These are phyloP conservation scores for Diuraphis noxia DNA, from an alignment of 1,140 invertebrate species.

Conservation along the genomic window DNA sequence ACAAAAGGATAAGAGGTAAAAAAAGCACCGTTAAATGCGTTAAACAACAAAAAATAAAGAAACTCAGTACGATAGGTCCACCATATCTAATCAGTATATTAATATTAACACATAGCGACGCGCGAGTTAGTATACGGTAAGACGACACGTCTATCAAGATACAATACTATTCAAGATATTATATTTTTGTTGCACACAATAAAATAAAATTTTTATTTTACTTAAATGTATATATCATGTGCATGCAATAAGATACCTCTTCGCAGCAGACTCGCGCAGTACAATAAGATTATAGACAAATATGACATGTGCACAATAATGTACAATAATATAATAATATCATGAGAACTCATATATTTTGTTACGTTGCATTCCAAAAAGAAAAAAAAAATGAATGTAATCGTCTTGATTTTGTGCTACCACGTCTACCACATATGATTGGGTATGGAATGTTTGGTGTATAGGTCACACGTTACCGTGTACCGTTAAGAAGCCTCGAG, in stretches of 20 bases:
- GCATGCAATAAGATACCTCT: background rate
- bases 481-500: constrained; percentile 51
- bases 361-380: background rate
- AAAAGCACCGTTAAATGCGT: constrained; percentile 32
- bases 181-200: background rate
- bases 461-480: constrained; percentile 46
- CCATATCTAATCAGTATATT: constrained; percentile 18
- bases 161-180: background rate
- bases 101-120: background rate
- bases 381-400: background rate
- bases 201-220: constrained; percentile 8
- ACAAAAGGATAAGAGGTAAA: background rate
- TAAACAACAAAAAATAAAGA: background rate
- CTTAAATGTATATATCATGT: background rate
- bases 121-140: background rate
- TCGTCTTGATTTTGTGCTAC: constrained; percentile 30
- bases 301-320: background rate
- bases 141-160: background rate
- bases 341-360: background rate
- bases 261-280: background rate
- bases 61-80: background rate
- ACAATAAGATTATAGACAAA: background rate
- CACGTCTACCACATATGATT: constrained; percentile 15
- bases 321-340: background rate
- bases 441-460: constrained; percentile 45